Evolutionary conservation across 2,888 invertebrate species (phyloP), one percentile per base, ranked within the genome.

Genomic region (Microctonus aethiopoides): DNA sequence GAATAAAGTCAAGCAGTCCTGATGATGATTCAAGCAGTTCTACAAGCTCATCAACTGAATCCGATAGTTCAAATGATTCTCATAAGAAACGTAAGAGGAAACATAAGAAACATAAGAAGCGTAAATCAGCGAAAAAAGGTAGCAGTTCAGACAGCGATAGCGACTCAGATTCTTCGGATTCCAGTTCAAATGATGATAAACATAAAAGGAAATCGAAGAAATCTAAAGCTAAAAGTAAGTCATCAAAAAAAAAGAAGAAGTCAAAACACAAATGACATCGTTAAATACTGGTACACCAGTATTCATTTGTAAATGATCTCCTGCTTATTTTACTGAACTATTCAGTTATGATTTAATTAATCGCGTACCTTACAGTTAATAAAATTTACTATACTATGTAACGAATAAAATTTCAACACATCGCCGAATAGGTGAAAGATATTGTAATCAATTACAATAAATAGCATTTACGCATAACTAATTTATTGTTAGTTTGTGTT

Each of bases 241-340:
- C 91, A 29, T 88, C 89, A 78, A 92, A 92, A 83, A 93, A 93
- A 84, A 93, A 92, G 87, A 93, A 92, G 84, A 93, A 93, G 85
- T 89, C 91, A 1, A 91, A 90, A 78, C 89, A 89, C 77, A 89
- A 89, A 84, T 89, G 87, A 87, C 57, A 34, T 34, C 57, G n/a
- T n/a, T 57, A 32, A 32, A 24, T 10, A 29, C 32, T 57, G 57
- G 29, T 29, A 13, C 4, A 5, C 1, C n/a, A 34, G 32, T 29
- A 34, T 57, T 57, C 32, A 57, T 34, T 34, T 57, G 57, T 57
- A 57, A 57, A 57, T 57, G 26, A 57, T 57, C 34, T n/a, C 32
- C 57, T 32, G 29, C 20, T 57, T 57, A 29, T 57, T 29, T 57
- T 57, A 29, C 34, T 34, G 16, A 46, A 46, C 20, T 46, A 46